phyloP scores from a whole-genome alignment of 2,888 invertebrate genomes.

The Pyralis farinalis region DNA sequence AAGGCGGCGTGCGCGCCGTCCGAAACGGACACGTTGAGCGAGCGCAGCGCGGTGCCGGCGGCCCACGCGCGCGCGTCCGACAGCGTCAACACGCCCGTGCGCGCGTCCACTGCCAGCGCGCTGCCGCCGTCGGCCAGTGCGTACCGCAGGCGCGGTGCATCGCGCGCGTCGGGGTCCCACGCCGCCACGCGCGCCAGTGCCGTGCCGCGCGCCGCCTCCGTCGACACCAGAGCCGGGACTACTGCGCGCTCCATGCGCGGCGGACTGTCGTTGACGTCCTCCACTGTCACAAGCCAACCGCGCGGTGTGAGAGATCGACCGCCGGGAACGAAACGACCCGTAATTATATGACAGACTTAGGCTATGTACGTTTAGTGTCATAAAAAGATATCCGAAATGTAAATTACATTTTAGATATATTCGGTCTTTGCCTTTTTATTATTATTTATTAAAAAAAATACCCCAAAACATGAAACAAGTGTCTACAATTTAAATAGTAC shows the following conservation, averaged over 20 bases:
- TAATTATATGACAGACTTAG: too few species aligned
- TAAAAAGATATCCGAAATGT: too few species aligned
- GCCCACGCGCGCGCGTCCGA: conserved; percentile 69
- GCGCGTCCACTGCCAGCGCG: conserved; percentile 47
- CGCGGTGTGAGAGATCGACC: too few species aligned
- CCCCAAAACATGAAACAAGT: too few species aligned
- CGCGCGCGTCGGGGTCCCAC: conserved; percentile 92
- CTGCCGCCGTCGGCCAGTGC: conserved; percentile 82
- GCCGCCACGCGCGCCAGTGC: conserved; percentile 94
- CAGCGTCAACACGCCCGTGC: conserved; percentile 53
- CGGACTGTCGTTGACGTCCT: conserved; percentile 95
- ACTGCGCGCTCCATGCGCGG: conserved; percentile 92
- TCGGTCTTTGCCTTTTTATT: too few species aligned
- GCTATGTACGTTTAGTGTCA: too few species aligned
- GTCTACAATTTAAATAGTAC: too few species aligned
- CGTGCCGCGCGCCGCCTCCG: conserved; percentile 91
- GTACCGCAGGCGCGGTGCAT: conserved; percentile 87
- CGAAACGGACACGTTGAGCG: conserved; percentile 95
- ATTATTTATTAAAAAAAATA: too few species aligned
- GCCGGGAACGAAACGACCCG: too few species aligned
- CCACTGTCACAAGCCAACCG: too few species aligned
- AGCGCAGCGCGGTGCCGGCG: conserved; percentile 82
- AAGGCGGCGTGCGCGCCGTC: conserved; percentile 97
- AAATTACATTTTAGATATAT: too few species aligned
- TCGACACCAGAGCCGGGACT: conserved; percentile 89